These are phyloP conservation scores for Brenthis daphne DNA, from an alignment of 2,888 invertebrate genomes.

Conservation along the genomic window DNA sequence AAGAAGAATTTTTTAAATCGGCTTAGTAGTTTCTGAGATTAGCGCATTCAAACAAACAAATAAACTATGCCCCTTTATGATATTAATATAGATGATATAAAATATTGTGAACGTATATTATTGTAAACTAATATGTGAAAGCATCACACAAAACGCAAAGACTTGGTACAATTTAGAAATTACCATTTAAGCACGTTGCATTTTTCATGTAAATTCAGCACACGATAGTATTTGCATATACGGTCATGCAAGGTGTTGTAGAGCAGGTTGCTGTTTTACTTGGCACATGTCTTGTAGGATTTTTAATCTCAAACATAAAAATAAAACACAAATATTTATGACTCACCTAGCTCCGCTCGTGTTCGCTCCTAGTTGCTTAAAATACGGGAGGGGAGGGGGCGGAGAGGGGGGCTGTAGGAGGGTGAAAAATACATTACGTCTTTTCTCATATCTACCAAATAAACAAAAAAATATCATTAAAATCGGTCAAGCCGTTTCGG, in stretches of 20 bases:
- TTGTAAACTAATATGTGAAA: constrained; percentile 36
- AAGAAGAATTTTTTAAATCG: too few relatives aligned
- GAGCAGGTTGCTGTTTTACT: constrained; percentile 9
- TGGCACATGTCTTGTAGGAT: constrained; percentile 10
- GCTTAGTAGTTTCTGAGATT: too few relatives aligned
- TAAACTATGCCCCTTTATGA: too few relatives aligned
- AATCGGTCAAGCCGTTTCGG: too few relatives aligned
- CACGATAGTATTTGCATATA: constrained; percentile 17
- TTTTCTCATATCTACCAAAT: too few relatives aligned
- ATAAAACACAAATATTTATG: neutral
- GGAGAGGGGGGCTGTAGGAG: too few relatives aligned
- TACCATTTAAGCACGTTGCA: constrained; percentile 41
- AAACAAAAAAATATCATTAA: too few relatives aligned
- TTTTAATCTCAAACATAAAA: neutral
- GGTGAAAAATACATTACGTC: too few relatives aligned
- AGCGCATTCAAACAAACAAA: too few relatives aligned
- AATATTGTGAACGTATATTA: constrained; percentile 15
- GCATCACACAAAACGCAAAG: constrained; percentile 38
- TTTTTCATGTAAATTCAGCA: constrained; percentile 61
- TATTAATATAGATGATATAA: constrained; percentile 7
- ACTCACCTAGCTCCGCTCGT: too few relatives aligned
- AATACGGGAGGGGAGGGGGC: too few relatives aligned
- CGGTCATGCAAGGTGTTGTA: constrained; percentile 27
- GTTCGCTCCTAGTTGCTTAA: too few relatives aligned
- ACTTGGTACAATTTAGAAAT: constrained; percentile 31